These are phyloP conservation scores for Leptura quadrifasciata DNA, from an alignment of 2,888 invertebrate genomes.

Conservation along the genomic window DNA sequence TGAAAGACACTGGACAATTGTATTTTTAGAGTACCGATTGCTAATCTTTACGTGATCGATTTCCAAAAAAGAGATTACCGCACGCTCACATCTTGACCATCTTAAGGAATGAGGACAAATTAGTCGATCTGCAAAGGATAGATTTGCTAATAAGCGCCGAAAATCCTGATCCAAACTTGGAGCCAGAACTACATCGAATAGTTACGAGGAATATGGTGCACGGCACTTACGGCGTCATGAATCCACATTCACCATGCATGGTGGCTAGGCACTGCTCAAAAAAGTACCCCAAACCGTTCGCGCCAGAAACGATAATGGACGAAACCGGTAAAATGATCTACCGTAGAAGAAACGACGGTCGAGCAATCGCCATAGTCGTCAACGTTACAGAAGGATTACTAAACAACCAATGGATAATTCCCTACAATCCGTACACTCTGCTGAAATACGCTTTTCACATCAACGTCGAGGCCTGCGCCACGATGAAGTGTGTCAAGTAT, in stretches of 20 bases:
- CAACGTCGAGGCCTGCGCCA: no score
- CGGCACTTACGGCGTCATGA: conserved; percentile 68
- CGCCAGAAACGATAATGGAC: no score
- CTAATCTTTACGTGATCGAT: background rate
- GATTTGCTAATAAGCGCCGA: conserved; percentile 12
- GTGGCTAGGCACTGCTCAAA: no score
- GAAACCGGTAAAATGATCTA: no score
- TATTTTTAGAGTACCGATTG: background rate
- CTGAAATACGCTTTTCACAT: no score
- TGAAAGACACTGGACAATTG: background rate
- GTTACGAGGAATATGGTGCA: conserved; percentile 67
- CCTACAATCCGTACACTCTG: no score
- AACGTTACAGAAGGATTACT: no score
- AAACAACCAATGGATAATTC: no score
- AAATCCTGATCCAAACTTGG: conserved; percentile 8
- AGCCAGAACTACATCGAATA: conserved; percentile 24
- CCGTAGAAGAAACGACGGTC: no score
- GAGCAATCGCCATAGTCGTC: no score
- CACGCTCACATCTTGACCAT: conserved; percentile 42
- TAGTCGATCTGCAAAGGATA: background rate
- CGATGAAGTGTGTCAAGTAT: no score
- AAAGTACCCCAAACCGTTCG: no score
- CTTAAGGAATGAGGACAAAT: background rate
- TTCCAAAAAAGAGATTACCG: conserved; percentile 45
- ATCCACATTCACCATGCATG: conserved; percentile 67